Conservation (phyloP, 2,888 invertebrate genomes). For the Ophonus ardosiacus region DNA sequence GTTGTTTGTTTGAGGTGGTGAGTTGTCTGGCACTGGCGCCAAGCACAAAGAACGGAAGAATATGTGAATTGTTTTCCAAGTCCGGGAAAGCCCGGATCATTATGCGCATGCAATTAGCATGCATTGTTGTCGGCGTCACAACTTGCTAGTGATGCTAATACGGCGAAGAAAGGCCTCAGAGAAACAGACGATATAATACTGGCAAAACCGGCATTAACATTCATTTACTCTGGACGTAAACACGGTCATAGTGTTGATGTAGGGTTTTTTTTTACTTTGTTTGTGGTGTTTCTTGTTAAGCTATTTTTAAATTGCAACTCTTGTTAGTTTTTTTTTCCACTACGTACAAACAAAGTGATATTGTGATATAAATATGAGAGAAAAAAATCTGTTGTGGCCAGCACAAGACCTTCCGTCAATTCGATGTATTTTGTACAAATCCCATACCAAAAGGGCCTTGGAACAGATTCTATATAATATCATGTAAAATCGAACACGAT, state of each 20-base stretch:
- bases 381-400: too few relatives aligned
- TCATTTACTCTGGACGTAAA: constrained; percentile 20
- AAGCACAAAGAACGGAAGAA: constrained; percentile 68
- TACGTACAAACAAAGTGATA: too few relatives aligned
- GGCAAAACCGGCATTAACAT: constrained; percentile 18
- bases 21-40: not conserved
- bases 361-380: too few relatives aligned
- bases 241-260: not conserved
- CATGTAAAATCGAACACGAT: too few relatives aligned
- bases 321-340: not conserved
- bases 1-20: not conserved
- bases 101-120: constrained; percentile 69
- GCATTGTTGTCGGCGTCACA: constrained; percentile 56
- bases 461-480: too few relatives aligned
- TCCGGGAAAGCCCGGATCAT: constrained; percentile 66
- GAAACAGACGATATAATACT: constrained; percentile 13
- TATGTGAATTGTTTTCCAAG: constrained; percentile 70
- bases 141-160: constrained; percentile 46
- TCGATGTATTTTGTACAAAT: too few relatives aligned
- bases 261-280: not conserved
- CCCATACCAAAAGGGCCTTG: too few relatives aligned
- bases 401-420: too few relatives aligned
- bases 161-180: not conserved
- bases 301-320: not conserved
- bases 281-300: not conserved